Evolutionary conservation across 30 jellyfish, hydroid and myxozoan genomes (phyloP).

Genomic region (Aurelia aurita): DNA sequence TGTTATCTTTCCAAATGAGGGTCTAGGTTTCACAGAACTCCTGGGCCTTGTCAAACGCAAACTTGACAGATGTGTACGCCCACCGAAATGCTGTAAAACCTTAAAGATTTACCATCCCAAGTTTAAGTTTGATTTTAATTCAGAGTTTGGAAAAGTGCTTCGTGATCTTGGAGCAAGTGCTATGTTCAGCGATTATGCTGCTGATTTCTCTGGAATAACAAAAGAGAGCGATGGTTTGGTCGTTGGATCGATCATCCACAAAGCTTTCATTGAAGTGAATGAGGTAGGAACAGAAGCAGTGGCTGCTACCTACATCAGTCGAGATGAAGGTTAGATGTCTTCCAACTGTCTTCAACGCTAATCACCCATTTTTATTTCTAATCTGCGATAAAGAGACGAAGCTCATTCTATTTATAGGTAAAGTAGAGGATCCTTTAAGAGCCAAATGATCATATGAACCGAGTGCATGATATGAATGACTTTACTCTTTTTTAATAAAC

Average conservation of each 20-base stretch:
- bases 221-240: constrained; percentile 45
- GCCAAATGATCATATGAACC: no score
- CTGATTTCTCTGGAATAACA: constrained; percentile 90
- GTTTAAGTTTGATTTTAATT: constrained; percentile 60
- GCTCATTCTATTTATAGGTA: constrained; percentile 72
- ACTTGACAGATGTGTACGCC: neutral
- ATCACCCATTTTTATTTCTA: constrained; percentile 82
- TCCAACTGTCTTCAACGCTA: constrained; percentile 69
- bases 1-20: constrained; percentile 72
- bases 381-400: constrained; percentile 53
- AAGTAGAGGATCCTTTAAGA: constrained; percentile 56
- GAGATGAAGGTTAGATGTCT: constrained; percentile 37
- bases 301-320: constrained; percentile 88
- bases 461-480: no score
- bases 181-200: constrained; percentile 59
- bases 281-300: constrained; percentile 97
- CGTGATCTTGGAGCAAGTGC: constrained; percentile 61
- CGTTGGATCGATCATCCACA: constrained; percentile 75
- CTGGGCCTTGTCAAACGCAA: constrained; percentile 3
- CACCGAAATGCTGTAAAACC: neutral
- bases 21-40: constrained; percentile 24
- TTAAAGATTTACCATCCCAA: constrained; percentile 68
- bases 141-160: constrained; percentile 39
- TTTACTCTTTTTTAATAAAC: no score
- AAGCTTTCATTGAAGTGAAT: constrained; percentile 83